Percentiles rank a stretch among this genome's conserved stretches.
phyloP scores from a whole-genome alignment of 2,888 invertebrate genomes.

The Antitype chi region DNA sequence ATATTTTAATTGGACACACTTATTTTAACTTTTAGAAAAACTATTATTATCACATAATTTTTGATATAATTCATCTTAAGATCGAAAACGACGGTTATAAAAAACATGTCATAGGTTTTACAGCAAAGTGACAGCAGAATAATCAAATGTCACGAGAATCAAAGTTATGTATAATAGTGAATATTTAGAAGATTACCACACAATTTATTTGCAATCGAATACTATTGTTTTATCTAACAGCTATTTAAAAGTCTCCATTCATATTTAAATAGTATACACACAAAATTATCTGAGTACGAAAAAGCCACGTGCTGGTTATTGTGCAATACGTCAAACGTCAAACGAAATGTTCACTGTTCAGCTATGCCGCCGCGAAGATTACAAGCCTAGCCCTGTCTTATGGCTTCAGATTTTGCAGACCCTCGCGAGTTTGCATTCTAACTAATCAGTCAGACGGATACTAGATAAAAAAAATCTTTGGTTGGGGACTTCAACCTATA shows the following conservation, averaged over 20 bases:
- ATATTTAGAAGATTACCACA: background rate
- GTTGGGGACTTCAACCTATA: background rate
- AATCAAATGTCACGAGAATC: background rate
- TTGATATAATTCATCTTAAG: background rate
- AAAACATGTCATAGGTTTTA: background rate
- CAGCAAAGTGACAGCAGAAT: background rate
- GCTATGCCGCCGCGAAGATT: background rate
- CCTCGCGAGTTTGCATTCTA: background rate
- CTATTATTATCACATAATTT: background rate
- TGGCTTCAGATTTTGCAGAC: background rate
- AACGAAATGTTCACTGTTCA: background rate
- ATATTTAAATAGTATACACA: background rate
- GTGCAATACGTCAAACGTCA: background rate
- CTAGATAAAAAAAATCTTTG: background rate
- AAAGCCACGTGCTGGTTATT: background rate
- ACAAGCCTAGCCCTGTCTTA: background rate
- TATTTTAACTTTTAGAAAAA: background rate
- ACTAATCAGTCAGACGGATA: background rate
- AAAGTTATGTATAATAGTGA: background rate
- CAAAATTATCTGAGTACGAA: no score
- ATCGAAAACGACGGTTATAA: background rate
- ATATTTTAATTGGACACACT: background rate
- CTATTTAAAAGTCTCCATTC: background rate
- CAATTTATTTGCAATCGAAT: background rate
- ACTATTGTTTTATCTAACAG: slow-evolving; percentile 3